Conservation (phyloP, 2,888 invertebrate genomes). For the Ochropacha duplaris region DNA sequence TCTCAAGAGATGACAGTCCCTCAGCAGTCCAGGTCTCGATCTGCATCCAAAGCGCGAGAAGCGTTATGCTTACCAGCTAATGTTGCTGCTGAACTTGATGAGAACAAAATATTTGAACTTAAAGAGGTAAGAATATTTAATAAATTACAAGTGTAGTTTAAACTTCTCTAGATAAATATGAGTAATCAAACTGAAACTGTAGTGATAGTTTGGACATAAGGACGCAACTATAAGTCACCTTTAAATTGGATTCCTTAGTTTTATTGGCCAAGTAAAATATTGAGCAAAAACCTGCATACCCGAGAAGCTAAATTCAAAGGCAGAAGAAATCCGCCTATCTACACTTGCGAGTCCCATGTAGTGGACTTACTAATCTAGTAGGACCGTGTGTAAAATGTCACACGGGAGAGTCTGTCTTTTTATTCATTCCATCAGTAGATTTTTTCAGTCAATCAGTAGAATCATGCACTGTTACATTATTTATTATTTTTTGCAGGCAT, state of each 20-base stretch:
- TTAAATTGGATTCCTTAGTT: too few species aligned
- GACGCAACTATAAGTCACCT: too few species aligned
- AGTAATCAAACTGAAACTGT: neutral
- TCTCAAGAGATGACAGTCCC: conserved; percentile 50
- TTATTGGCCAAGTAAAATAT: too few species aligned
- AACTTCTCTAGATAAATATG: too few species aligned
- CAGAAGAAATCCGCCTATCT: too few species aligned
- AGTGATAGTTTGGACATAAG: too few species aligned
- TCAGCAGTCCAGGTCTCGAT: conserved; percentile 56
- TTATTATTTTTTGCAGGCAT: conserved; percentile 70
- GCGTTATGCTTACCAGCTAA: conserved; percentile 70
- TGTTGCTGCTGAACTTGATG: conserved; percentile 82
- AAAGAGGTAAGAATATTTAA: conserved; percentile 77
- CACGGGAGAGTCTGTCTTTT: too few species aligned
- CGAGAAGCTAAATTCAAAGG: too few species aligned
- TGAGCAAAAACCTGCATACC: too few species aligned
- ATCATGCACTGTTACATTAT: neutral
- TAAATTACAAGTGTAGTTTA: neutral
- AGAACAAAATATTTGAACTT: conserved; percentile 84
- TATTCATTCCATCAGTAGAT: neutral
- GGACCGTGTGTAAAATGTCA: too few species aligned
- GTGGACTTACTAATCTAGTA: too few species aligned
- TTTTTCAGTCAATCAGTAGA: neutral
- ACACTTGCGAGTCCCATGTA: too few species aligned
- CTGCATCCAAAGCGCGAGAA: conserved; percentile 66